These are phyloP conservation scores for Caenorhabditis elegans DNA, from an alignment of 1,140 invertebrate genomes.

Conservation along the genomic window DNA sequence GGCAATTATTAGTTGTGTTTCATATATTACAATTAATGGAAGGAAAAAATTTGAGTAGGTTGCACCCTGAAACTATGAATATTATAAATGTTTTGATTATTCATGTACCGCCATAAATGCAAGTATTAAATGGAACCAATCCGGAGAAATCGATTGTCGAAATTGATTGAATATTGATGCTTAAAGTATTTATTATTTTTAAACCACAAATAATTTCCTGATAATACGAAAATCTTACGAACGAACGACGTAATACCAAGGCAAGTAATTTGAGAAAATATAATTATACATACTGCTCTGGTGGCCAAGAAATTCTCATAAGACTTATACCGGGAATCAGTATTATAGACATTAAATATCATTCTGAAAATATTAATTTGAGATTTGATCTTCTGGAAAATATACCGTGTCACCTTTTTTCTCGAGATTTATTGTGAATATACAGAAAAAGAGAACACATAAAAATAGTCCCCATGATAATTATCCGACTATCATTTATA, in stretches of 20 bases:
- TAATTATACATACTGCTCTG: background rate
- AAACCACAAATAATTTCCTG: no score
- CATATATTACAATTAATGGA: background rate
- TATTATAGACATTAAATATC: background rate
- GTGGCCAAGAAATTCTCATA: background rate
- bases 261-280: background rate
- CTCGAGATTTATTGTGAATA: background rate
- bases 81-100: no score
- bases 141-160: no score
- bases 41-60: background rate
- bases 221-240: no score
- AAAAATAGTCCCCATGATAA: background rate
- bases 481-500: background rate
- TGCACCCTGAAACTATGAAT: background rate
- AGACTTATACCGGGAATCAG: background rate
- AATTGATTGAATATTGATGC: background rate
- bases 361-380: background rate
- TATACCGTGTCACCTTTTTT: no score
- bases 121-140: no score
- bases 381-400: no score
- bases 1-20: background rate
- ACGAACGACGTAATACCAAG: background rate
- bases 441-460: background rate
- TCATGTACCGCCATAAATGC: background rate
- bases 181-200: background rate